phyloP scores from a whole-genome alignment of 2,113 vertebrate species.

The Zosterops hypoxanthus region DNA sequence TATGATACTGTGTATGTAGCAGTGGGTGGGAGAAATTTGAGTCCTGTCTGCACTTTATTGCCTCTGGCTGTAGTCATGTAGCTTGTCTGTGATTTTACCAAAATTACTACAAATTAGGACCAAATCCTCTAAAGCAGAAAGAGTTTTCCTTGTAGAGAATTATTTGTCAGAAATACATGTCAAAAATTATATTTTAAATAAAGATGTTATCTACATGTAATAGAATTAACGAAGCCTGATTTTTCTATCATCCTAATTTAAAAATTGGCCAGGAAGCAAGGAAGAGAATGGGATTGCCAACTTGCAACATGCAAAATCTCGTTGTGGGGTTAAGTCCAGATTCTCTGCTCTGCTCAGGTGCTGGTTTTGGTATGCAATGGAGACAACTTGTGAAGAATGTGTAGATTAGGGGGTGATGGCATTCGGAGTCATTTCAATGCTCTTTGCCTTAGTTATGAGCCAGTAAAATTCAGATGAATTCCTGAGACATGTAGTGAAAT shows the following conservation, averaged over 20 bases:
- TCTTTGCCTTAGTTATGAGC: background rate
- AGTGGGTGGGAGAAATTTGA: background rate
- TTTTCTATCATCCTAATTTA: background rate
- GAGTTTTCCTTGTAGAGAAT: background rate
- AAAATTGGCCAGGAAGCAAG: background rate
- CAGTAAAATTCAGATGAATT: background rate
- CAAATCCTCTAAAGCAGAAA: background rate
- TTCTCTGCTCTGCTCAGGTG: background rate
- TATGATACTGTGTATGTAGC: background rate
- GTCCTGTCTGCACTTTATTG: background rate
- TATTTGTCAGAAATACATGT: background rate
- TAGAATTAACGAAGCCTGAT: background rate
- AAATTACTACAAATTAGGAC: background rate
- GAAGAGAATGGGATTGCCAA: background rate
- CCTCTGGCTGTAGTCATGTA: background rate
- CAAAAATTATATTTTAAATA: background rate
- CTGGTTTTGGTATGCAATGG: background rate
- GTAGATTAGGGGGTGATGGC: background rate
- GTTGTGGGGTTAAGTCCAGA: accelerated
- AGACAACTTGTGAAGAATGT: background rate
- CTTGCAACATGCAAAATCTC: background rate
- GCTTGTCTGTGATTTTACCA: background rate
- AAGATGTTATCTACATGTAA: background rate
- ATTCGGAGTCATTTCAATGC: background rate
- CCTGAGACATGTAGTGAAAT: background rate